These are phyloP conservation scores for Papilio glaucus DNA, from an alignment of 1,140 invertebrate genomes.

Conservation along the genomic window DNA sequence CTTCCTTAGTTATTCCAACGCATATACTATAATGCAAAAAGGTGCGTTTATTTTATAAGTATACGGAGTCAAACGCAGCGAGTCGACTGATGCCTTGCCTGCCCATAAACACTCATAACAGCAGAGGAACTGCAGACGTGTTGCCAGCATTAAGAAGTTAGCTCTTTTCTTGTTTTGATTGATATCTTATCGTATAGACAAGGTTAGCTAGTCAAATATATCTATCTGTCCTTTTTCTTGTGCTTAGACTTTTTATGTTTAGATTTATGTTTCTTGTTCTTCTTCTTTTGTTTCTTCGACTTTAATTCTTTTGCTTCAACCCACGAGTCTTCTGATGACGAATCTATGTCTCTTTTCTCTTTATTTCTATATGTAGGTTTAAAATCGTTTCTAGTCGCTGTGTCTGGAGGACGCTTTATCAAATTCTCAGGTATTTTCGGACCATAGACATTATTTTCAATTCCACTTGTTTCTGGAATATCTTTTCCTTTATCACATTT, in stretches of 20 bases:
- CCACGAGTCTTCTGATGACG: slow-evolving; percentile 75
- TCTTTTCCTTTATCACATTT: slow-evolving; percentile 43
- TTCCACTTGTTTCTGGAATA: slow-evolving; percentile 7
- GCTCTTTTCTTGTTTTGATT: too few species aligned
- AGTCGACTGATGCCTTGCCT: too few species aligned
- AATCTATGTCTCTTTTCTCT: slow-evolving; percentile 51
- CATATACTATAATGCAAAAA: too few species aligned
- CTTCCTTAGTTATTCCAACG: too few species aligned
- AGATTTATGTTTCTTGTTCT: slow-evolving; percentile 72
- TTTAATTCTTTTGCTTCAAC: slow-evolving; percentile 70
- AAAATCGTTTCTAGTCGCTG: slow-evolving; percentile 42
- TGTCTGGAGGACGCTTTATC: slow-evolving; percentile 52
- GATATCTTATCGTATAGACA: neutral
- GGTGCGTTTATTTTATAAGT: too few species aligned
- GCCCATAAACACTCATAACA: too few species aligned
- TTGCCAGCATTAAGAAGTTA: too few species aligned
- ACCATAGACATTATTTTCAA: slow-evolving; percentile 74
- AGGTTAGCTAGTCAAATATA: neutral
- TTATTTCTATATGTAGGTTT: slow-evolving; percentile 58
- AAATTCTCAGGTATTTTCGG: slow-evolving; percentile 84
- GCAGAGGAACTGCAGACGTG: too few species aligned
- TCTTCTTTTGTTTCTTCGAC: slow-evolving; percentile 71
- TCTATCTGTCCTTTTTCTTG: slow-evolving; percentile 69
- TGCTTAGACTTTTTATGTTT: slow-evolving; percentile 75
- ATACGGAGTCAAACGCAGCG: too few species aligned